Conservation (phyloP, 2,113 vertebrate genomes). For the Entosphenus tridentatus region DNA sequence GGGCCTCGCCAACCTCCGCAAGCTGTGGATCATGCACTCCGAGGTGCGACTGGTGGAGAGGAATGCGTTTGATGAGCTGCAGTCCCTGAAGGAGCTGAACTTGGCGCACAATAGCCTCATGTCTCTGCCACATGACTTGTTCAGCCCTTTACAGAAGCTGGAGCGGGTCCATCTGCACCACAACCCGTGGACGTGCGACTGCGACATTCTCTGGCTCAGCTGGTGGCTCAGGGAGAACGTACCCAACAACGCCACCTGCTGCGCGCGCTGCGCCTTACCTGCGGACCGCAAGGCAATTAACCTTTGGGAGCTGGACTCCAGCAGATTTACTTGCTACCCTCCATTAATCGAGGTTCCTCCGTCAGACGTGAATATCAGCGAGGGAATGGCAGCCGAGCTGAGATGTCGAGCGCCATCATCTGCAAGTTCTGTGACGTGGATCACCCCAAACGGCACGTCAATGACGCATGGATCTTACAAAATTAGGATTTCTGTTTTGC, state of each 20-base stretch:
- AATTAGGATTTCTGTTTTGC: slow-evolving; percentile 62
- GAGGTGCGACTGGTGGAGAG: slow-evolving; percentile 65
- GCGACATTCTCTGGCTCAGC: slow-evolving; percentile 82
- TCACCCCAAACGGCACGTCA: slow-evolving; percentile 70
- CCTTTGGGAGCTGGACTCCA: slow-evolving; percentile 78
- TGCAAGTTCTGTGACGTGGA: slow-evolving; percentile 80
- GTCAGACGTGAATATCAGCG: slow-evolving; percentile 72
- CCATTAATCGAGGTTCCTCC: slow-evolving; percentile 85
- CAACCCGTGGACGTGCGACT: slow-evolving; percentile 93
- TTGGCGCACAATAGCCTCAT: slow-evolving; percentile 93
- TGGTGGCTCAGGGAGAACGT: slow-evolving; percentile 91
- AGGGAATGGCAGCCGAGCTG: slow-evolving; percentile 67
- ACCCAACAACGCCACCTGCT: slow-evolving; percentile 89
- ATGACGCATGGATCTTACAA: slow-evolving; percentile 74
- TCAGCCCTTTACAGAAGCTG: slow-evolving; percentile 65
- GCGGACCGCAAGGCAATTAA: slow-evolving; percentile 61
- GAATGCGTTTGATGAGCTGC: slow-evolving; percentile 87
- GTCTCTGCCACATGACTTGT: slow-evolving; percentile 85
- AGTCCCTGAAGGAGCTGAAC: slow-evolving; percentile 80
- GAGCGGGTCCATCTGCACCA: slow-evolving; percentile 90
- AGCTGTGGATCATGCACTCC: slow-evolving; percentile 98
- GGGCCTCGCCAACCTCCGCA: slow-evolving; percentile 64
- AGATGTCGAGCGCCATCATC: slow-evolving; percentile 59
- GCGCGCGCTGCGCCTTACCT: slow-evolving; percentile 74
- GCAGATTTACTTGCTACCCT: slow-evolving; percentile 70